Evolutionary conservation across 2,888 invertebrate species (phyloP).

Genomic region (Pyrrhosoma nymphula): DNA sequence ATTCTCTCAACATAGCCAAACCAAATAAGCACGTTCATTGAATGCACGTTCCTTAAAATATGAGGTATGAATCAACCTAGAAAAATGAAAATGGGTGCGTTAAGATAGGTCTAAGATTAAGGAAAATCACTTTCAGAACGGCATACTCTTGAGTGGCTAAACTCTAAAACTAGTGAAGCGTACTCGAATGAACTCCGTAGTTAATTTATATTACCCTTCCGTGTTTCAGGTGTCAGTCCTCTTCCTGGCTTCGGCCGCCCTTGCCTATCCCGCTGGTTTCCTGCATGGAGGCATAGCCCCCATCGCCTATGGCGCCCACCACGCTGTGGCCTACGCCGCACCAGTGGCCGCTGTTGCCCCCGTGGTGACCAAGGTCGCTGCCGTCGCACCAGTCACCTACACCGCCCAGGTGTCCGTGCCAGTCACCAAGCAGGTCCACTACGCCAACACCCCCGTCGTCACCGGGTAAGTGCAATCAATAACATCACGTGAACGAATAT

Average conservation of each 20-base stretch:
- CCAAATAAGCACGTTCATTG: too few relatives aligned
- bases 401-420: constrained; percentile 68
- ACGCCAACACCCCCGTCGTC: constrained; percentile 70
- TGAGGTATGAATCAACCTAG: too few relatives aligned
- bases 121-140: too few relatives aligned
- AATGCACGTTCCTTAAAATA: too few relatives aligned
- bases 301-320: constrained; percentile 16
- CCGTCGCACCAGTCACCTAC: constrained; percentile 59
- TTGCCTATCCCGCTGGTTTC: constrained; percentile 13
- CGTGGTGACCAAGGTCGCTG: constrained; percentile 30
- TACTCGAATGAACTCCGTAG: too few relatives aligned
- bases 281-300: not conserved
- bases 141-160: too few relatives aligned
- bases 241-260: constrained; percentile 62
- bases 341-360: not conserved
- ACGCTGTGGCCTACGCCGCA: not conserved
- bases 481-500: too few relatives aligned
- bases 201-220: too few relatives aligned
- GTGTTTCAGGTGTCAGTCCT: constrained; percentile 33
- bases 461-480: constrained; percentile 69
- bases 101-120: too few relatives aligned
- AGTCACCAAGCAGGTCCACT: constrained; percentile 70
- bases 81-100: too few relatives aligned
- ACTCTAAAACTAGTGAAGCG: too few relatives aligned
- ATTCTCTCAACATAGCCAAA: too few relatives aligned